Evolutionary conservation across 2,797 vertebrate genomes (phyloP), one percentile per base, ranked within the genome.

Genomic region (Enteromius radiatus): DNA sequence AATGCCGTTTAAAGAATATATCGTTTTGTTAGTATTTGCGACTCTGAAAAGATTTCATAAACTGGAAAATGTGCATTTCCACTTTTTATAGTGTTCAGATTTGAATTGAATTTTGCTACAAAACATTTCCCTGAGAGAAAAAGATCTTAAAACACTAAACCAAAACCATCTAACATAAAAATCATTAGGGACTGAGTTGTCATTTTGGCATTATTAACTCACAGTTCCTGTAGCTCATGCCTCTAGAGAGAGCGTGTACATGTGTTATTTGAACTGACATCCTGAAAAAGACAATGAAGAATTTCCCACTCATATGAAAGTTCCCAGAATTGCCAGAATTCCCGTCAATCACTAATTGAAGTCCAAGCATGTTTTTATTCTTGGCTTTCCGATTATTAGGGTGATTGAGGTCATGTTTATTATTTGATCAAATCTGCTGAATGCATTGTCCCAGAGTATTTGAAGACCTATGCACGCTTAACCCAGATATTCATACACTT

Each of bases 251-350:
- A 5, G 63, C 1, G 3, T 21, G 41, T n/a, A 10, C 7, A 2
- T 75, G 21, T 75, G 26, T 17, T 47, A n/a, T 64, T 14, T 23
- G 21, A 47, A 1, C 8, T 6, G 6, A 80, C 54, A 63, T 80
- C 68, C 68, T 80, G 78, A 61, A 47, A 47, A 71, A 80, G 19
- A 80, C 78, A 80, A 80, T 80, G 54, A 21, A 80, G 28, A 47
- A 19, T 63, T 71, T 80, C 54, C 78, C 1, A 63, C 14, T n/a
- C 23, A 31, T 43, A 10, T 12, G 23, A n/a, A 17, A 15, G 31
- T 59, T 80, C 67, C 52, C 36, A 33, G 21, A 71, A 47, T 7
- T 80, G 28, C 28, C 5, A 12, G 19, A 3, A 26, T 79, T 78
- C 43, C 17, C 0, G 7, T 11, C 11, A 17, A 43, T 43, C 17